phyloP scores from a whole-genome alignment of 2,113 vertebrate genomes.

The Rhagologus leucostigma region DNA sequence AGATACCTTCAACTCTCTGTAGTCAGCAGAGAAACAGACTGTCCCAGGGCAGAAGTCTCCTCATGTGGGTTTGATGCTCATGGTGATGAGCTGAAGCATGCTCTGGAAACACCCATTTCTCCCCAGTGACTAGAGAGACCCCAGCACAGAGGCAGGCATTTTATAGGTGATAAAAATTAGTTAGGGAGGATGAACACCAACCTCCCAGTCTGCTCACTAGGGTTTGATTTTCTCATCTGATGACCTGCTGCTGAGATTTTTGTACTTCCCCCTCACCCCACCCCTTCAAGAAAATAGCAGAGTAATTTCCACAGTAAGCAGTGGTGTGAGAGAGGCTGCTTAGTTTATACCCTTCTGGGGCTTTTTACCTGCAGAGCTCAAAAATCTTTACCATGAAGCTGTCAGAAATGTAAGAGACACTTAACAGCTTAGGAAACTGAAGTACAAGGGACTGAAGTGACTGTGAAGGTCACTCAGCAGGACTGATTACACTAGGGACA shows the following conservation, averaged over 20 bases:
- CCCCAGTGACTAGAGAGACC: not conserved
- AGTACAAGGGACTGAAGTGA: not conserved
- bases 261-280: not conserved
- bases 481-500: not conserved
- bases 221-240: not conserved
- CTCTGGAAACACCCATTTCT: not conserved
- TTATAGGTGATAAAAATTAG: not conserved
- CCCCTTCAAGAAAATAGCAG: not conserved
- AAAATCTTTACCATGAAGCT: not conserved
- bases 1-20: not conserved
- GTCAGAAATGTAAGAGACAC: not conserved
- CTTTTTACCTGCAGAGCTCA: not conserved
- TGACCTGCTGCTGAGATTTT: not conserved
- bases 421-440: not conserved
- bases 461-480: not conserved
- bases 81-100: not conserved
- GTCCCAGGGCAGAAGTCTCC: not conserved
- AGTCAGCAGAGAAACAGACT: not conserved
- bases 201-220: not conserved
- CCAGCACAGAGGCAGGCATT: not conserved
- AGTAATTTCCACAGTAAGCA: not conserved
- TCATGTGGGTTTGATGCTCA: not conserved
- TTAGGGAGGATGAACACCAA: not conserved
- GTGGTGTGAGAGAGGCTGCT: not conserved
- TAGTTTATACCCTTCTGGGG: not conserved